Percentiles rank a stretch among this genome's conserved stretches.
phyloP scores from a whole-genome alignment of 2,797 vertebrate genomes.

The Rhodeus uyekii region DNA sequence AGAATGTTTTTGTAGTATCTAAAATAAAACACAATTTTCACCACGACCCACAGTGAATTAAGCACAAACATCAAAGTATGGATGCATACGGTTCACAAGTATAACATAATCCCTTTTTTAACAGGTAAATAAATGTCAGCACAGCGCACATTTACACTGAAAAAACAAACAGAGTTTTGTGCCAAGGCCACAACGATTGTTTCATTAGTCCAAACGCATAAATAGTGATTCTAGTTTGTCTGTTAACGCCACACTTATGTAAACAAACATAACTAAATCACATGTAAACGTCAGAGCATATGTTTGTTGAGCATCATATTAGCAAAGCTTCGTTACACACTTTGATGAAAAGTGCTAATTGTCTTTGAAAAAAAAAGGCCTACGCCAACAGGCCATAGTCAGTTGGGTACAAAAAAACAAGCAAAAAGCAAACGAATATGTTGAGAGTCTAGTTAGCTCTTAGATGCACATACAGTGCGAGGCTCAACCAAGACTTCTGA shows the following conservation, averaged over 20 bases:
- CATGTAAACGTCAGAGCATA: slow-evolving; percentile 20
- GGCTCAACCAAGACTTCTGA: slow-evolving; percentile 3
- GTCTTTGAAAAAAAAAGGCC: slow-evolving; percentile 14
- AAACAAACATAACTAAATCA: slow-evolving; percentile 31
- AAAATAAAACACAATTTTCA: slow-evolving; percentile 20
- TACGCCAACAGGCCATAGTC: background rate
- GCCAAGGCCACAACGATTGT: slow-evolving; percentile 39
- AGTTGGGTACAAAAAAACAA: slow-evolving; percentile 41
- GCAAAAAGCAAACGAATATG: slow-evolving; percentile 48
- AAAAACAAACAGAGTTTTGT: background rate
- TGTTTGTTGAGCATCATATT: slow-evolving; percentile 1
- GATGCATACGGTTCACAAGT: slow-evolving; percentile 28
- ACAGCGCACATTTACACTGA: slow-evolving; percentile 25
- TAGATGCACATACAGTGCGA: background rate
- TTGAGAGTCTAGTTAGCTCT: slow-evolving; percentile 10
- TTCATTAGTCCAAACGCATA: slow-evolving; percentile 4
- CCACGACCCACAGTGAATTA: background rate
- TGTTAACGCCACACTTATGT: slow-evolving; percentile 18
- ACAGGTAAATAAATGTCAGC: slow-evolving; percentile 36
- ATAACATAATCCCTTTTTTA: slow-evolving; percentile 40
- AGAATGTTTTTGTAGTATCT: slow-evolving; percentile 35
- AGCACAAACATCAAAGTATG: slow-evolving; percentile 4
- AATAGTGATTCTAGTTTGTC: slow-evolving; percentile 20
- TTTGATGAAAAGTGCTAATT: slow-evolving; percentile 46
- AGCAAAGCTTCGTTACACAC: background rate